Evolutionary conservation across 1,140 invertebrate species (phyloP), one percentile per base, ranked within the genome.

Genomic region (Tribolium castaneum): DNA sequence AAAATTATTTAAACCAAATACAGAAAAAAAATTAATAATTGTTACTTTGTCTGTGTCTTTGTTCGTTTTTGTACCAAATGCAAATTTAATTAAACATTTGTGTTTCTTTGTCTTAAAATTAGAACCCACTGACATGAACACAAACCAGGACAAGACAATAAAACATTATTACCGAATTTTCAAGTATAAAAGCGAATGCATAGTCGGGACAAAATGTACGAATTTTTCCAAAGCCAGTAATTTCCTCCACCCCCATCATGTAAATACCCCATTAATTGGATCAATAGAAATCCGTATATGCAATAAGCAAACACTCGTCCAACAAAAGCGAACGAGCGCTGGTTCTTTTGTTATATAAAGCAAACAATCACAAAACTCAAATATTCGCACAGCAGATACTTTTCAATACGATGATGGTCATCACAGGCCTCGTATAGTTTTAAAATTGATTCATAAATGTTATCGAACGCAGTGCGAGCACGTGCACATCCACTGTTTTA

Each of bases 401-500:
- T 66, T 66, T 66, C 52, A 56, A 62, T 62, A 62, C 6, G 22
- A 66, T 35, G 19, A 9, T 19, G 16, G 54, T 45, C n/a, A 45
- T n/a, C n/a, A n/a, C n/a, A 19, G 14, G 25, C 56, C 25, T 30
- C 6, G 25, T 45, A 66, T 66, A 66, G 59, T 66, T 66, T 66
- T 66, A 66, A 66, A 66, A 66, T 66, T 66, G 59, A 66, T 66
- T 66, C 59, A 35, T 66, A 66, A 66, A 66, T 35, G 59, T 45
- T 45, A 9, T 45, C n/a, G 39, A 45, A 45, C n/a, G 16, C 25
- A 22, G 30, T 35, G 6, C 6, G 25, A 34, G 59, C 59, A 66
- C 59, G 59, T 66, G 59, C 30, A 12, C 54, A 7, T 14, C 6
- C 16, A 66, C 3, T 35, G 59, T 66, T 66, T 66, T 35, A 66